Conservation (phyloP, 2,113 vertebrate genomes). For the Malaclemys terrapin region DNA sequence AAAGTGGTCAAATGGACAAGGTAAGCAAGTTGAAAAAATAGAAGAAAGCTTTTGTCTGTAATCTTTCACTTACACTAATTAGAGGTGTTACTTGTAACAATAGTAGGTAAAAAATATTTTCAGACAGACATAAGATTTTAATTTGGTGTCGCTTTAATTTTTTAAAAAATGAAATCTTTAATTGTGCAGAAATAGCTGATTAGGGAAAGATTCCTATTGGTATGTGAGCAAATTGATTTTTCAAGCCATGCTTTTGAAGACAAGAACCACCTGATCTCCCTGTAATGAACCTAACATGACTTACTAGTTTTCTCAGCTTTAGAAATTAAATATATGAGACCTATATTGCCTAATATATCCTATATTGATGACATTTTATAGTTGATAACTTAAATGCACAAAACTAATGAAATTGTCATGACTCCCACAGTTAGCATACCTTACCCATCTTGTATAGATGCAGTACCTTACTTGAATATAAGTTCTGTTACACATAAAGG, state of each 20-base stretch:
- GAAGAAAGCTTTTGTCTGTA: not conserved
- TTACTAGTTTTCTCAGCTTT: not conserved
- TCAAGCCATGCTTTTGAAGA: not conserved
- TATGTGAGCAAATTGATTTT: not conserved
- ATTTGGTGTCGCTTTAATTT: not conserved
- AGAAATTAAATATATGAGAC: accelerated
- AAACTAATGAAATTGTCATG: not conserved
- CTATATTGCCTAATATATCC: not conserved
- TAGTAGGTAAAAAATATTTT: not conserved
- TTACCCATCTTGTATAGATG: not conserved
- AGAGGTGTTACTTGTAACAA: not conserved
- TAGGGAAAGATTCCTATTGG: not conserved
- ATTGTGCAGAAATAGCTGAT: not conserved
- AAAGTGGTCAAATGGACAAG: accelerated
- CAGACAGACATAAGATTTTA: not conserved
- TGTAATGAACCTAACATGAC: not conserved
- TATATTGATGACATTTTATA: not conserved
- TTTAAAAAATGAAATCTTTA: not conserved
- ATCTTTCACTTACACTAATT: not conserved
- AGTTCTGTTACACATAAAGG: not conserved
- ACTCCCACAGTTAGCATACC: not conserved
- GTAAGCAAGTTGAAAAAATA: not conserved
- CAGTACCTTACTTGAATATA: not conserved
- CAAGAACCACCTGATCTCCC: not conserved
- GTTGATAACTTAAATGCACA: not conserved